A percentile compares a stretch with the other conserved stretches of the same genome.
phyloP scores from a whole-genome alignment of 2,888 invertebrate genomes.

The Ornithoptera alexandrae region DNA sequence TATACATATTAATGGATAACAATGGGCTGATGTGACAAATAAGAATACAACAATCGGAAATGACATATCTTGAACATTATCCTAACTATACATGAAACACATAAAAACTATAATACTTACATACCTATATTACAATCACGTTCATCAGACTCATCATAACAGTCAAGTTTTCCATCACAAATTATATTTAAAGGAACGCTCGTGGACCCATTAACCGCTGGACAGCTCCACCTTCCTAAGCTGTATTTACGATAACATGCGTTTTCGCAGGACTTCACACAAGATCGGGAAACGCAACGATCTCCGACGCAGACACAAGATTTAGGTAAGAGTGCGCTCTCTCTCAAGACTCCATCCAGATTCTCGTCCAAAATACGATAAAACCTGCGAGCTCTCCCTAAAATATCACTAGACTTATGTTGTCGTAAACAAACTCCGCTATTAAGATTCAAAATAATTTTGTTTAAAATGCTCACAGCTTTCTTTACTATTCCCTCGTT shows the following conservation, averaged over 20 bases:
- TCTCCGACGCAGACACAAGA: slow-evolving; percentile 49
- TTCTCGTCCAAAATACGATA: slow-evolving; percentile 20
- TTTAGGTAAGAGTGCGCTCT: slow-evolving; percentile 31
- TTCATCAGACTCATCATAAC: slow-evolving; percentile 65
- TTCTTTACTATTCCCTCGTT: slow-evolving; percentile 9
- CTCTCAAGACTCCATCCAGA: slow-evolving; percentile 19
- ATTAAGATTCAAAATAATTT: slow-evolving; percentile 16
- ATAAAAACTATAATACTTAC: not conserved
- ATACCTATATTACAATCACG: slow-evolving; percentile 51
- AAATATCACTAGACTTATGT: slow-evolving; percentile 12
- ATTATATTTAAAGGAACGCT: slow-evolving; percentile 49
- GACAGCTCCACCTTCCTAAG: slow-evolving; percentile 53
- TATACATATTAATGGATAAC: too few species aligned
- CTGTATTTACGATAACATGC: slow-evolving; percentile 55
- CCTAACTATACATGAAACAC: not conserved
- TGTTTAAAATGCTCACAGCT: slow-evolving; percentile 12
- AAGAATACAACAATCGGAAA: not conserved
- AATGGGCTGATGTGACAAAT: too few species aligned
- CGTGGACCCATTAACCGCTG: slow-evolving; percentile 42
- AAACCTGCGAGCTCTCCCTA: slow-evolving; percentile 17
- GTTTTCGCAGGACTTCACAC: slow-evolving; percentile 48
- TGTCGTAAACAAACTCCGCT: slow-evolving; percentile 23
- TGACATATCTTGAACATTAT: too few species aligned
- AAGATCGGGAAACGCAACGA: slow-evolving; percentile 42
- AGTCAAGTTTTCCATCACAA: slow-evolving; percentile 70